Evolutionary conservation across 2,797 vertebrate genomes (phyloP), one percentile per base, ranked within the genome.

Genomic region (Tadarida brasiliensis): DNA sequence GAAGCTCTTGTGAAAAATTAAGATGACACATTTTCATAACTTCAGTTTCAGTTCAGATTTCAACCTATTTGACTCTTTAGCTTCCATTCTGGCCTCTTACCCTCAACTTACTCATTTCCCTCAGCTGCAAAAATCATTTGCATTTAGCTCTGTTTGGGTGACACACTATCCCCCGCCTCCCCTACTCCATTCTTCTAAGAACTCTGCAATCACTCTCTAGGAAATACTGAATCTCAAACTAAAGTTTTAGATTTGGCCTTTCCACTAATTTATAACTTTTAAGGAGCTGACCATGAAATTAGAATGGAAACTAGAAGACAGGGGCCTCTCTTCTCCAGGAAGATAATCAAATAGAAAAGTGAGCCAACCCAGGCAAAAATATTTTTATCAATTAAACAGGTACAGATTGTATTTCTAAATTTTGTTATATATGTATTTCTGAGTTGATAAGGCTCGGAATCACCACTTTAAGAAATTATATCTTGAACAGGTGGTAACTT

Each of bases 341-440:
- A 22, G n/a, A 85, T 33, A 65, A 83, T 71, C 56, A 81, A 84
- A 57, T 19, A 67, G 73, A 30, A 87, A 63, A 77, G 19, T 4
- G 90, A 95, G 90, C 28, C 44, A 67, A 95, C 78, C 20, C 47
- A 87, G 87, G 6, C 26, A 19, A 39, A 73, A 22, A 4, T 33
- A 54, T 24, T 73, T 94, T 74, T 70, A 76, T 63, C 56, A 86
- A 20, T 35, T n/a, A 54, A 76, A 59, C 26, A 54, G 59, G 28
- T 3, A 26, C 22, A 24, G 65, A 39, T 47, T 84, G 15, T 28
- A 70, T 51, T 84, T 56, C 84, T 33, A 54, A n/a, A 65, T 65
- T 84, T 86, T 76, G 49, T 77, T 80, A 44, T 54, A 22, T 39
- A n/a, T 78, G 26, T 12, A 74, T 87, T 95, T 95, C 59, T 91